phyloP scores from a whole-genome alignment of 2,113 vertebrate species.

The Corvus moneduloides region DNA sequence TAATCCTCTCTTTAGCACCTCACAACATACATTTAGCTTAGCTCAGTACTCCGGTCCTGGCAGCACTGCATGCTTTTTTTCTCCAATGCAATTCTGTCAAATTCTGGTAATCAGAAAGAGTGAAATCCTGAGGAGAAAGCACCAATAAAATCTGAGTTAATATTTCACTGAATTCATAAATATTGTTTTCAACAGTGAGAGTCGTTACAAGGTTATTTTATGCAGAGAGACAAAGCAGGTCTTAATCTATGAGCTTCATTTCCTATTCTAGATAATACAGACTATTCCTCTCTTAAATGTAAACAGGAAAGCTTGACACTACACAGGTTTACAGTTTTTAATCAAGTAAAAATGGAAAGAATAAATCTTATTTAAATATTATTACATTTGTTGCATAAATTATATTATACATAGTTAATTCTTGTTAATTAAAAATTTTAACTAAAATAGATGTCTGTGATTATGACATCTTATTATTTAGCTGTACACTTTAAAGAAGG shows the following conservation, averaged over 20 bases:
- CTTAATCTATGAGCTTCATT: background rate
- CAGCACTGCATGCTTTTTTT: background rate
- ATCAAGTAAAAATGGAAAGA: conserved; percentile 20
- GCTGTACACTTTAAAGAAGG: background rate
- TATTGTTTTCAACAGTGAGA: background rate
- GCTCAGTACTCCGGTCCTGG: background rate
- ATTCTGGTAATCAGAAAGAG: background rate
- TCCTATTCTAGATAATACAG: background rate
- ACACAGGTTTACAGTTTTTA: conserved; percentile 10
- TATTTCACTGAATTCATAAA: background rate
- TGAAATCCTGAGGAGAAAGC: background rate
- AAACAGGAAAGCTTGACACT: conserved; percentile 1
- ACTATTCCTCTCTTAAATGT: background rate
- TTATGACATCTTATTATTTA: background rate
- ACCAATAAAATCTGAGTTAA: background rate
- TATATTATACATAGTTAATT: background rate
- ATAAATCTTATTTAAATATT: conserved; percentile 23
- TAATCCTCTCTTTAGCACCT: background rate
- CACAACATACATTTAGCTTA: background rate
- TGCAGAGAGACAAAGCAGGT: background rate
- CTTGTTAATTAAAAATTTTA: background rate
- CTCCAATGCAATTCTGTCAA: background rate
- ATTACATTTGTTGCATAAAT: conserved; percentile 32
- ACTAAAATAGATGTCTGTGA: background rate
- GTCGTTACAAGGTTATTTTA: background rate